phyloP scores from a whole-genome alignment of 2,797 vertebrate species.

The Fistularia commersonii region DNA sequence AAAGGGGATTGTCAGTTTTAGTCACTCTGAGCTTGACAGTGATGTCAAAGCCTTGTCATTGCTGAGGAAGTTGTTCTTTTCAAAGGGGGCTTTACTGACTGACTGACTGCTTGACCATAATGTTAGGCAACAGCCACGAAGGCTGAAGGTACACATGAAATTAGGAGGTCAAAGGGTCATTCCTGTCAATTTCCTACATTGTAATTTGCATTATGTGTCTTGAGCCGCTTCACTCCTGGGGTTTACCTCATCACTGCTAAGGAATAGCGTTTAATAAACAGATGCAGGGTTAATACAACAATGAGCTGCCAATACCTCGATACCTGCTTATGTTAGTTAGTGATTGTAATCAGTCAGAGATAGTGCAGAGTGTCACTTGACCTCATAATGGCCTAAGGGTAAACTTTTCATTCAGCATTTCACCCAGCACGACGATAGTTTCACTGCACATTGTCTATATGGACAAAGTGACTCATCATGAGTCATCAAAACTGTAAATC shows the following conservation, averaged over 20 bases:
- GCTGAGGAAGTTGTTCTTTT: constrained; percentile 37
- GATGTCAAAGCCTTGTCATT: constrained; percentile 56
- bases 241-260: neutral
- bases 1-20: constrained; percentile 59
- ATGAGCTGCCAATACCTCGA: no score
- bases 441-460: constrained; percentile 28
- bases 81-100: constrained; percentile 22
- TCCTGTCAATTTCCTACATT: constrained; percentile 9
- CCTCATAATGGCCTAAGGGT: neutral
- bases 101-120: constrained; percentile 32
- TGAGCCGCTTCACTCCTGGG: constrained; percentile 3
- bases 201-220: constrained; percentile 27
- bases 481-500: constrained; percentile 62
- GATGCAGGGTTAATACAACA: no score
- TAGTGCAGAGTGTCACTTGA: no score
- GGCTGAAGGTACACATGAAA: constrained; percentile 7
- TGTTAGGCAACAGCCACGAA: constrained; percentile 30
- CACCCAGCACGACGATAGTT: constrained; percentile 1
- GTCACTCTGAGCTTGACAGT: constrained; percentile 49
- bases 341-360: no score
- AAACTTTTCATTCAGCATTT: constrained; percentile 8
- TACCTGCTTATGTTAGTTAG: no score
- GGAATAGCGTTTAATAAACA: neutral
- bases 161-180: constrained; percentile 14
- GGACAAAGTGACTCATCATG: constrained; percentile 54